Percentiles rank a stretch among this genome's conserved stretches.
Evolutionary conservation across 2,888 invertebrate genomes (phyloP).

Genomic region (Plutella xylostella): DNA sequence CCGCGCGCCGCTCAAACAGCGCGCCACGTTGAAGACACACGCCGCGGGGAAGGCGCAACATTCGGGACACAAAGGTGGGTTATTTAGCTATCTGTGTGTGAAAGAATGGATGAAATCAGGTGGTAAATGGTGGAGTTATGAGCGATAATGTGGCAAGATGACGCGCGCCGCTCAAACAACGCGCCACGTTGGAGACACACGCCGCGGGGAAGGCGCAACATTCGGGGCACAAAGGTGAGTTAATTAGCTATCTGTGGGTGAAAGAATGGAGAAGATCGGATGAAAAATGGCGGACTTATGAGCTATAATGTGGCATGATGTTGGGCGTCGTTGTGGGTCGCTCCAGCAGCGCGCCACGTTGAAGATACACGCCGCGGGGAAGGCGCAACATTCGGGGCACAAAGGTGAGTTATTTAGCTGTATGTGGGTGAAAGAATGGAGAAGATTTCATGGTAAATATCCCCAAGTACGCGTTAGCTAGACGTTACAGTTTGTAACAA

Average conservation of each 20-base stretch:
- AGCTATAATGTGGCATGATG: slow-evolving; percentile 19
- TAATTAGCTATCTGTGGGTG: not conserved
- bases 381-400: no score
- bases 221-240: no score
- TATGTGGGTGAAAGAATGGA: not conserved
- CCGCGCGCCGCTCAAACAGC: slow-evolving; percentile 26
- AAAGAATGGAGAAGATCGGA: not conserved
- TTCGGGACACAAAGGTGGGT: no score
- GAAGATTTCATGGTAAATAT: not conserved
- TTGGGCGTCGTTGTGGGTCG: slow-evolving; percentile 25
- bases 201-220: not conserved
- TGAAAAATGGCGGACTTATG: not conserved
- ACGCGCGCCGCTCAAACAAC: slow-evolving; percentile 26
- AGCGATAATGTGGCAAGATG: slow-evolving; percentile 19
- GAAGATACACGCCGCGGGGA: not conserved
- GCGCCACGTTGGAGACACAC: not conserved
- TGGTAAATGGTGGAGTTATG: not conserved
- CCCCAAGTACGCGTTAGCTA: no score
- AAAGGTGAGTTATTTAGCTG: not conserved
- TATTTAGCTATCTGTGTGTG: not conserved
- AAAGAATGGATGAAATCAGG: not conserved
- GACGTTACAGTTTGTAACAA: no score
- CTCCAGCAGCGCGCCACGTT: slow-evolving; percentile 21
- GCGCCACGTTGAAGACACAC: not conserved
- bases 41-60: not conserved